A percentile compares a stretch with the other conserved stretches of the same genome.
Conservation (phyloP, 2,113 vertebrate genomes). For the Platichthys flesus region DNA sequence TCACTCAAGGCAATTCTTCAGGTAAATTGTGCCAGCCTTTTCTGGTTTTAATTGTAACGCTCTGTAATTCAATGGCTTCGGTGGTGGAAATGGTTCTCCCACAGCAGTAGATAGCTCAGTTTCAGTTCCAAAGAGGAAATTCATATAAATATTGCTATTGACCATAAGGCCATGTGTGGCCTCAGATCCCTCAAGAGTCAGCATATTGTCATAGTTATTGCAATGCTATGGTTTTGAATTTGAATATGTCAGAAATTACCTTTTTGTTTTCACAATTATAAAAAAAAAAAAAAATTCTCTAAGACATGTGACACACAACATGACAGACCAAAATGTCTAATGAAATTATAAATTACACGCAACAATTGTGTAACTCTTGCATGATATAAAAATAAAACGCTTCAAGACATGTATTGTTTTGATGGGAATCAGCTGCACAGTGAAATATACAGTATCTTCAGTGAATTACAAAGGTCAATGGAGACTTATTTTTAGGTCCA, state of each 20-base stretch:
- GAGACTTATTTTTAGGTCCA: too few relatives aligned
- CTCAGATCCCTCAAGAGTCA: constrained; percentile 40
- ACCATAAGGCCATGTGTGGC: constrained; percentile 28
- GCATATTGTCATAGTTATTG: constrained; percentile 17
- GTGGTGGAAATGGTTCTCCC: background rate
- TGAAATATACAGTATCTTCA: constrained; percentile 62
- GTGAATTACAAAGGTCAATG: constrained; percentile 42
- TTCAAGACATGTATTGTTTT: constrained; percentile 29
- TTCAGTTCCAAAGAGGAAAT: constrained; percentile 1
- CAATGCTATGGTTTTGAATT: constrained; percentile 12
- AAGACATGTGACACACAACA: constrained; percentile 6
- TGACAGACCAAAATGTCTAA: constrained; percentile 5
- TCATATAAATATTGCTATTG: background rate
- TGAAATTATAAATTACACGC: constrained; percentile 18
- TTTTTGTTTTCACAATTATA: background rate
- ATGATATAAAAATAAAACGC: constrained; percentile 33
- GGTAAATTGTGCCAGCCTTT: background rate
- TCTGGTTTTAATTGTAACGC: background rate
- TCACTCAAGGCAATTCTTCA: background rate
- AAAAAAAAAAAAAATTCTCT: background rate
- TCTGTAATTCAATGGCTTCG: background rate
- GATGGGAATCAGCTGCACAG: constrained; percentile 50
- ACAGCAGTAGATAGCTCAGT: background rate
- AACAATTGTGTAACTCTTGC: constrained; percentile 2
- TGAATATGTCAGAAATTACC: background rate